Conservation (phyloP, 2,113 vertebrate species). For the Ceuthmochares aereus region DNA sequence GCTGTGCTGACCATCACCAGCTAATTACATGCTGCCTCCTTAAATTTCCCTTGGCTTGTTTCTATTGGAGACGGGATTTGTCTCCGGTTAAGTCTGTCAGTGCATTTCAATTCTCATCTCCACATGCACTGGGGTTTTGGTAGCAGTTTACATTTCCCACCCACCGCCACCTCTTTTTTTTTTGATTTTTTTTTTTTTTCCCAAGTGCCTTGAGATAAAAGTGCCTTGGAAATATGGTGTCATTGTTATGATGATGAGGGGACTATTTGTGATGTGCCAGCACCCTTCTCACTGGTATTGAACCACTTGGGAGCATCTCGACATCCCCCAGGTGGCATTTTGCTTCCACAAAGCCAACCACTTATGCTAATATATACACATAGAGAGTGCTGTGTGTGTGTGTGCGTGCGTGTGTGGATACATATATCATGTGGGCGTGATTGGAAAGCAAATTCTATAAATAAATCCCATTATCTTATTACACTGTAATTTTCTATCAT, state of each 20-base stretch:
- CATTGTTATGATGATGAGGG: conserved; percentile 62
- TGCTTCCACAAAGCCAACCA: conserved; percentile 54
- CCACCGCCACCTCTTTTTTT: neutral
- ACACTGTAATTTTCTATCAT: conserved; percentile 67
- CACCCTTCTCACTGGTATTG: neutral
- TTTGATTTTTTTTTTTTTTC: neutral
- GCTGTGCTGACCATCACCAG: conserved; percentile 36
- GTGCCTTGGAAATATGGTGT: conserved; percentile 19
- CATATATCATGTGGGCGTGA: conserved; percentile 37
- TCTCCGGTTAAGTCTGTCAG: conserved; percentile 8
- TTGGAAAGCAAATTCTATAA: conserved; percentile 67
- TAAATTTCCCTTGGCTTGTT: conserved; percentile 56
- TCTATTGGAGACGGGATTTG: conserved; percentile 41
- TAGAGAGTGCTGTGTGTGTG: conserved; percentile 7
- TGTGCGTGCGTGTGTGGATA: neutral
- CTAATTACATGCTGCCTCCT: conserved; percentile 46
- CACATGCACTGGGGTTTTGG: neutral
- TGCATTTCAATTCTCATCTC: conserved; percentile 39
- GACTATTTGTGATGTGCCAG: conserved; percentile 57
- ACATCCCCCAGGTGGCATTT: conserved; percentile 64
- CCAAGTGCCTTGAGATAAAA: conserved; percentile 13
- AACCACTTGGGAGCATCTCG: conserved; percentile 51
- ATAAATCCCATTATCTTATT: conserved; percentile 70
- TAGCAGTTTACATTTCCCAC: neutral
- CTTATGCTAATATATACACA: conserved; percentile 55